phyloP scores from a whole-genome alignment of 2,113 vertebrate genomes.

The Trematomus loennbergii region DNA sequence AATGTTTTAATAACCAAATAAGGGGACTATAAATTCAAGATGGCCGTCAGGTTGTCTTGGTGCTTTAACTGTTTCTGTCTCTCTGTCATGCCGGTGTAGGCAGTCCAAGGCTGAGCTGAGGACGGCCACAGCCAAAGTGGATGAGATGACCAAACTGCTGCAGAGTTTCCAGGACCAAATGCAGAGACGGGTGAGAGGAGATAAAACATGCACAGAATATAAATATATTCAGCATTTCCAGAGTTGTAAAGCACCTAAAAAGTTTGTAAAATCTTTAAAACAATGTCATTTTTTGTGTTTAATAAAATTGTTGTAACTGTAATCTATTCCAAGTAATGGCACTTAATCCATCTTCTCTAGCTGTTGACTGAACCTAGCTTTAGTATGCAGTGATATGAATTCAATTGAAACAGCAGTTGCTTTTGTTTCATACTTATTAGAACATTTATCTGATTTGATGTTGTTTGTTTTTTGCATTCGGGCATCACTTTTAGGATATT shows the following conservation, averaged over 20 bases:
- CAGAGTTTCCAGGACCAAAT: slow-evolving; percentile 87
- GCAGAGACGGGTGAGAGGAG: slow-evolving; percentile 86
- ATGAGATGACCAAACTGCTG: slow-evolving; percentile 87
- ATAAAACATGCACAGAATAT: not conserved
- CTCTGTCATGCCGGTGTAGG: slow-evolving; percentile 70
- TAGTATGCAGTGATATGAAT: not conserved
- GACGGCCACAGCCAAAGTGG: slow-evolving; percentile 86
- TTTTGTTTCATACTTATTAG: not conserved
- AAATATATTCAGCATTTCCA: not conserved
- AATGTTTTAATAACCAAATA: not conserved
- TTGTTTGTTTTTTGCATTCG: too few relatives aligned
- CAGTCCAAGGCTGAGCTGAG: slow-evolving; percentile 88
- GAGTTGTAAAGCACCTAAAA: too few relatives aligned
- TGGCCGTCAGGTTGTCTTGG: not conserved
- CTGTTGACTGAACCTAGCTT: too few relatives aligned
- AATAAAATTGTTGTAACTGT: too few relatives aligned
- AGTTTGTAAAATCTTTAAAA: too few relatives aligned
- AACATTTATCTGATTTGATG: not conserved
- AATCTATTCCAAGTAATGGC: too few relatives aligned
- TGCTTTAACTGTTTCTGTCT: not conserved
- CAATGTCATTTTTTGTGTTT: not conserved
- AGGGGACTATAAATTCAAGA: not conserved
- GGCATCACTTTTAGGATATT: not conserved
- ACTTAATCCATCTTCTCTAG: too few relatives aligned
- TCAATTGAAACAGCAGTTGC: not conserved